Evolutionary conservation across 2,888 invertebrate species (phyloP), one percentile per base, ranked within the genome.

Genomic region (Leptinotarsa tumamoca): DNA sequence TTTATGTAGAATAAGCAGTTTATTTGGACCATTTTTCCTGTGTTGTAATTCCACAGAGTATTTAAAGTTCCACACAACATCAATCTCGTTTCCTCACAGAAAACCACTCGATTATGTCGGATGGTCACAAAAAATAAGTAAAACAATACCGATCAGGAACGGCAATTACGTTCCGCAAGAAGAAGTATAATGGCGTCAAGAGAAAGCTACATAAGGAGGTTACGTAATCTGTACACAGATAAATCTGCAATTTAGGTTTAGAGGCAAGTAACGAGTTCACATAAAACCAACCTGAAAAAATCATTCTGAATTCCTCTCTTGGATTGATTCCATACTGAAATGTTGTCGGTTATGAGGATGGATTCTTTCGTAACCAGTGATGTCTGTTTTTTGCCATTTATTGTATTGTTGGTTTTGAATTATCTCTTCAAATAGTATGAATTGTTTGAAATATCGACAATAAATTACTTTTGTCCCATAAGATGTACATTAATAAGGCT

Each of bases 161-260:
- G 74, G 72, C 76, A 74, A 67, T 73, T 71, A 50, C 76, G 80
- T 81, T 81, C 79, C 77, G 79, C 79, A 75, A 78, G 68, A 70
- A 75, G 74, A 70, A 72, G 67, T 70, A 71, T 72, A 72, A 58
- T 77, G 75, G 68, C 72, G 70, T 75, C 67, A 56, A 58, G 75
- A 77, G 80, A 80, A 78, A 80, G 78, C 78, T 54, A 52, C 72
- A 67, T 70, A 43, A 67, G 51, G 27, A 61, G n/a, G 50, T 75
- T 75, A 66, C 69, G 69, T 75, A 72, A 75, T 68, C 68, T 13
- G 63, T 33, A 43, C 66, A 54, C 67, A 66, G 67, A 56, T 63
- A 63, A 63, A 63, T 63, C 63, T 63, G 63, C 63, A 63, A 43
- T 63, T 73, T 68, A 69, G 73, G 73, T 70, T 69, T 69, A 74